phyloP scores from a whole-genome alignment of 2,888 invertebrate species.

The Nemapogon koenigi region DNA sequence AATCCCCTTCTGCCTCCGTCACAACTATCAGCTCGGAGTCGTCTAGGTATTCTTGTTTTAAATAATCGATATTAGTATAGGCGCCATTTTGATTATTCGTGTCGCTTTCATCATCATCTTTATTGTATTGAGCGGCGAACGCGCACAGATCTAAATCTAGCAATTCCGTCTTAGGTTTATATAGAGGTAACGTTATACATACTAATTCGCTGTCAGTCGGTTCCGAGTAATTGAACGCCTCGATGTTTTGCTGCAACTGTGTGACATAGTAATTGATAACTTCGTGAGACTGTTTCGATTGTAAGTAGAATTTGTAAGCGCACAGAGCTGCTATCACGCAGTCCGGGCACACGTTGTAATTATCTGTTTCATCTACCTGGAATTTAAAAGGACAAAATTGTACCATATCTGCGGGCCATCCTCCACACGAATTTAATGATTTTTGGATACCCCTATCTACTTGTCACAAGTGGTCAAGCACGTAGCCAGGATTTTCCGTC shows the following conservation, averaged over 20 bases:
- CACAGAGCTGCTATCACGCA: constrained; percentile 35
- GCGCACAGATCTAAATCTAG: constrained; percentile 30
- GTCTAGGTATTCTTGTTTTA: too few relatives aligned
- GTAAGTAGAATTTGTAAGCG: constrained; percentile 39
- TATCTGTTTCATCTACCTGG: constrained; percentile 30
- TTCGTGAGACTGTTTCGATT: constrained; percentile 29
- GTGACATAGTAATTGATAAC: constrained; percentile 33
- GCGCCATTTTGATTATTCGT: constrained; percentile 13
- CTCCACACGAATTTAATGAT: too few relatives aligned
- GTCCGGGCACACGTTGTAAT: constrained; percentile 34
- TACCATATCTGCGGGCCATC: background rate
- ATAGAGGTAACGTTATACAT: constrained; percentile 32
- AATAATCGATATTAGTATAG: constrained; percentile 15
- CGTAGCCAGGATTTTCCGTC: too few relatives aligned
- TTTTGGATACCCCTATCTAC: too few relatives aligned
- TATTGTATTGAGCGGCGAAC: constrained; percentile 17
- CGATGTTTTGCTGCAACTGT: constrained; percentile 27
- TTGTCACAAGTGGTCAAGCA: too few relatives aligned
- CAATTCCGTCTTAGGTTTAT: constrained; percentile 18
- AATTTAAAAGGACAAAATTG: constrained; percentile 14
- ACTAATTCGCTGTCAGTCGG: constrained; percentile 21
- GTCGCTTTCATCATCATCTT: background rate
- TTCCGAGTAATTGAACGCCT: constrained; percentile 14
- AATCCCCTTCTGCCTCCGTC: too few relatives aligned
- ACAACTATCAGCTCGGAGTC: too few relatives aligned